Evolutionary conservation across 2,888 invertebrate genomes (phyloP).

Genomic region (Caenorhabditis panamensis): DNA sequence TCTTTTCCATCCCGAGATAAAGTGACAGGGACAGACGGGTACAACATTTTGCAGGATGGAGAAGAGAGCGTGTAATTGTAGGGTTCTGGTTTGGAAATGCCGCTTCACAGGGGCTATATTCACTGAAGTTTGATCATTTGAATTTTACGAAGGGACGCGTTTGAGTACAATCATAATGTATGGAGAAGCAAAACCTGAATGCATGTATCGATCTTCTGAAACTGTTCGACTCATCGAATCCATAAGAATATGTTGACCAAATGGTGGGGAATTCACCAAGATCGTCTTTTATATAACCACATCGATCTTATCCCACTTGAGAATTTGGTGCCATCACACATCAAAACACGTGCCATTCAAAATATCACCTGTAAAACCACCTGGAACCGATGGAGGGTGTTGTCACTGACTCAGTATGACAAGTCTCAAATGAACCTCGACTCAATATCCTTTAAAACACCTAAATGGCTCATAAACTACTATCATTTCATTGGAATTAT

Average conservation of each 20-base stretch:
- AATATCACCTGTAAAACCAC: neutral
- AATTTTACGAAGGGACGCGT: too few relatives aligned
- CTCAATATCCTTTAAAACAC: neutral
- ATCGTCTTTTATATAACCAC: too few relatives aligned
- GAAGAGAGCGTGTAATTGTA: neutral
- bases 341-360: neutral
- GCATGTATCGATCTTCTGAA: too few relatives aligned
- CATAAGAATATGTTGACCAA: too few relatives aligned
- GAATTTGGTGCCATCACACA: neutral
- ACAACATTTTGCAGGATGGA: neutral
- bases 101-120: neutral
- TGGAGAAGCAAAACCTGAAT: too few relatives aligned
- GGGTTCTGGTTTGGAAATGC: neutral
- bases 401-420: neutral
- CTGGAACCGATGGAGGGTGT: neutral
- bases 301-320: neutral
- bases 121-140: neutral
- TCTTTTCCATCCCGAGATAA: neutral
- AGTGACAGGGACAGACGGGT: neutral
- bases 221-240: too few relatives aligned
- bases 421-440: neutral
- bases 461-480: constrained; percentile 7
- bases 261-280: too few relatives aligned
- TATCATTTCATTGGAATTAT: neutral
- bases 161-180: too few relatives aligned